Evolutionary conservation across 2,797 vertebrate species (phyloP).

Genomic region (Fistularia commersonii): DNA sequence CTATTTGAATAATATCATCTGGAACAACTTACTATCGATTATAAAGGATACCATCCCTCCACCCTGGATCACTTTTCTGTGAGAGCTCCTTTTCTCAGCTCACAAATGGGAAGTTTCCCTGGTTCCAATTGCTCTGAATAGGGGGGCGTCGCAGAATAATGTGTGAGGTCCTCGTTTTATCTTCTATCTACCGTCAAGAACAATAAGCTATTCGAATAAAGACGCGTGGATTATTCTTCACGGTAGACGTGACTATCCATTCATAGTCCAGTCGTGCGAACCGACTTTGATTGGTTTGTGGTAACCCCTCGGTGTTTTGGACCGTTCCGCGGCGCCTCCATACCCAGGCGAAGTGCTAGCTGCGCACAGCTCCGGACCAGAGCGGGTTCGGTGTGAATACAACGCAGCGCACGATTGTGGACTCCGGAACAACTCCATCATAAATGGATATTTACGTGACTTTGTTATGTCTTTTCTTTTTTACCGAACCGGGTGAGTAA

Average conservation of each 20-base stretch:
- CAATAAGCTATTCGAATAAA: neutral
- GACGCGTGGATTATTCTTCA: neutral
- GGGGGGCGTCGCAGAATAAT: slow-evolving; percentile 15
- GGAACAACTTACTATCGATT: no score
- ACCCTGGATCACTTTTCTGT: slow-evolving; percentile 20
- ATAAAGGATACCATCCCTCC: slow-evolving; percentile 8
- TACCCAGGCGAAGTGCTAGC: slow-evolving; percentile 47
- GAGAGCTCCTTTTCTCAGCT: slow-evolving; percentile 45
- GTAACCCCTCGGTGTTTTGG: slow-evolving; percentile 53
- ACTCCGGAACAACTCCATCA: slow-evolving; percentile 52
- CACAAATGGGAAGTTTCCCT: slow-evolving; percentile 44
- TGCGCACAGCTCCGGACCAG: slow-evolving; percentile 40
- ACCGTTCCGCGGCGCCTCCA: slow-evolving; percentile 61
- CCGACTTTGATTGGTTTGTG: fast-evolving
- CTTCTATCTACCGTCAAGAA: no score
- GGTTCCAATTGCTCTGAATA: slow-evolving; percentile 1
- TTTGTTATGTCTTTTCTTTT: slow-evolving; percentile 61
- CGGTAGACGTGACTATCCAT: no score
- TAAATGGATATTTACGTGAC: slow-evolving; percentile 77
- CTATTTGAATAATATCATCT: slow-evolving; percentile 18
- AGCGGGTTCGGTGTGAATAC: slow-evolving; percentile 42
- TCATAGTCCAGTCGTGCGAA: neutral
- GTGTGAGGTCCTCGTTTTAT: neutral
- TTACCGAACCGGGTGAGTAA: slow-evolving; percentile 66
- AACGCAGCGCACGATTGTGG: slow-evolving; percentile 46